Percentiles rank a stretch among this genome's conserved stretches.
Conservation (phyloP, 2,113 vertebrate species). For the Motacilla tschutschensis region DNA sequence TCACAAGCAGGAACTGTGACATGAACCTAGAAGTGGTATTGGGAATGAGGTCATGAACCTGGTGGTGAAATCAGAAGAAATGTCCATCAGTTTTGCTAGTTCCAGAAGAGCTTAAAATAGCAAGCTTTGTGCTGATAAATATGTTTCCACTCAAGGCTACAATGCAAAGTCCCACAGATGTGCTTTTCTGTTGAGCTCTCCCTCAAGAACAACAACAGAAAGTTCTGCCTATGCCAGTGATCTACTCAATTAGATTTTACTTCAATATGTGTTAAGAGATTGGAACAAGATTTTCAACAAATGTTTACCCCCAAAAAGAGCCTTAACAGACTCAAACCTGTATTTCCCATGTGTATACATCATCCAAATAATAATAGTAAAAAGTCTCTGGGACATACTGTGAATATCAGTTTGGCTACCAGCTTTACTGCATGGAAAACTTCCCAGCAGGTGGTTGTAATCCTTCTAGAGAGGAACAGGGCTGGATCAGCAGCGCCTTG, state of each 20-base stretch:
- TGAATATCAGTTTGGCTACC: slow-evolving; percentile 25
- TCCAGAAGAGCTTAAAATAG: not conserved
- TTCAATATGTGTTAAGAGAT: slow-evolving; percentile 48
- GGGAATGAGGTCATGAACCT: not conserved
- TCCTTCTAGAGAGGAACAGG: not conserved
- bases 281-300: slow-evolving; percentile 45
- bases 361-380: not conserved
- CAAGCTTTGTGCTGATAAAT: not conserved
- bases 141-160: slow-evolving; percentile 30
- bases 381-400: not conserved
- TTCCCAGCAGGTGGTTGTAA: slow-evolving; percentile 29
- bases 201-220: slow-evolving; percentile 37
- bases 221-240: not conserved
- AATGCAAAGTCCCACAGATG: not conserved
- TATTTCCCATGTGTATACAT: slow-evolving; percentile 1
- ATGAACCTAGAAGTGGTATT: not conserved
- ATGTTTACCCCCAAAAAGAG: not conserved
- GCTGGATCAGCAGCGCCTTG: not conserved
- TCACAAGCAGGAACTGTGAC: not conserved
- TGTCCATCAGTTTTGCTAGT: not conserved
- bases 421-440: not conserved
- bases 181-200: slow-evolving; percentile 11
- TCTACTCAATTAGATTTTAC: slow-evolving; percentile 46
- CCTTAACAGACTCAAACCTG: not conserved
- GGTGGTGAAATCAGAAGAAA: not conserved